Conservation (phyloP, 2,888 invertebrate species). For the Latheticus oryzae region DNA sequence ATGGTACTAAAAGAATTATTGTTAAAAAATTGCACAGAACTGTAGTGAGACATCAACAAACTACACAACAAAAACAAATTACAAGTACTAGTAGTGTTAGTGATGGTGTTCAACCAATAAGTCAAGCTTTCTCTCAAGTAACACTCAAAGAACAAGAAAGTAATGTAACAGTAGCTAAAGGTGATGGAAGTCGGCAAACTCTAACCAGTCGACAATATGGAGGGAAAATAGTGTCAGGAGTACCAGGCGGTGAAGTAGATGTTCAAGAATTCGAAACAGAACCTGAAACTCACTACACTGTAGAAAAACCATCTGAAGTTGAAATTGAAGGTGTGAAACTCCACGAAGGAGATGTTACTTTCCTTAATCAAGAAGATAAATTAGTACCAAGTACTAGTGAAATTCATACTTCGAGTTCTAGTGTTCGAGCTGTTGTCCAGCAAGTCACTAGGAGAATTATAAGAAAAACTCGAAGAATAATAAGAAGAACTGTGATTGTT, state of each 20-base stretch:
- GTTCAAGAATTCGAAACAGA: slow-evolving; percentile 75
- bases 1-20: slow-evolving; percentile 84
- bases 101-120: slow-evolving; percentile 70
- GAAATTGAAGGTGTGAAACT: slow-evolving; percentile 62
- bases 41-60: slow-evolving; percentile 74
- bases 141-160: slow-evolving; percentile 76
- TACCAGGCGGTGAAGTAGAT: slow-evolving; percentile 73
- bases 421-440: slow-evolving; percentile 83
- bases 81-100: slow-evolving; percentile 69
- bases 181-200: slow-evolving; percentile 73
- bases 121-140: slow-evolving; percentile 68
- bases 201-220: slow-evolving; percentile 74
- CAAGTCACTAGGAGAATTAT: slow-evolving; percentile 85
- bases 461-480: slow-evolving; percentile 79
- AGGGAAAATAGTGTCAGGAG: slow-evolving; percentile 72
- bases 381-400: slow-evolving; percentile 59
- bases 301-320: slow-evolving; percentile 66
- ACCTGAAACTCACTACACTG: slow-evolving; percentile 71
- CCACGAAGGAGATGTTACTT: slow-evolving; percentile 64
- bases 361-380: slow-evolving; percentile 59
- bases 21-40: slow-evolving; percentile 80
- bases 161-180: slow-evolving; percentile 69
- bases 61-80: slow-evolving; percentile 73
- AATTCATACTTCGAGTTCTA: slow-evolving; percentile 74
- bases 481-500: slow-evolving; percentile 80